Percentiles rank a stretch among this genome's conserved stretches.
Evolutionary conservation across 2,113 vertebrate species (phyloP).

Genomic region (Sturnira hondurensis): DNA sequence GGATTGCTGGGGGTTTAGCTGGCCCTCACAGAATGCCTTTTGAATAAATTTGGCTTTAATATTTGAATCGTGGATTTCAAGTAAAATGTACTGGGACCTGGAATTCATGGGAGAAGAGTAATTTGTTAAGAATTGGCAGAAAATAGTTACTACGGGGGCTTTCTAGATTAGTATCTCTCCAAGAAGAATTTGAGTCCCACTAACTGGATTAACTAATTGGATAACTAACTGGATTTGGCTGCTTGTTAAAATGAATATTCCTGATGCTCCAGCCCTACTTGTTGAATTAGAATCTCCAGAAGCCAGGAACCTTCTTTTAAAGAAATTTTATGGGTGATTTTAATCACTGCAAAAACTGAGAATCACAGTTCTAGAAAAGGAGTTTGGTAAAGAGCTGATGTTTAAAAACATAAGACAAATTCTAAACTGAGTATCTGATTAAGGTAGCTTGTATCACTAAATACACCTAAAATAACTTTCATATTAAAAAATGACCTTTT

Average conservation of each 20-base stretch:
- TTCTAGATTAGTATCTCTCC: neutral
- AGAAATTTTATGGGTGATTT: neutral
- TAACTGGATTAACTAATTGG: neutral
- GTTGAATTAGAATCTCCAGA: neutral
- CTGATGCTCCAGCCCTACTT: neutral
- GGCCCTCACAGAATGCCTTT: neutral
- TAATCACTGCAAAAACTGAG: neutral
- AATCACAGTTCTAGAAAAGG: constrained; percentile 25
- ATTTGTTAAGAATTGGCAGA: neutral
- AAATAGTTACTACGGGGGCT: neutral
- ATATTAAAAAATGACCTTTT: constrained; percentile 69
- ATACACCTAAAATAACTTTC: constrained; percentile 60
- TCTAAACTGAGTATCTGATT: constrained; percentile 71
- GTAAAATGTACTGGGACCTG: neutral
- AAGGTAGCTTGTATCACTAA: constrained; percentile 64
- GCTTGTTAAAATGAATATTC: neutral
- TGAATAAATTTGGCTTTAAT: neutral
- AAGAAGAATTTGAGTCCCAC: neutral
- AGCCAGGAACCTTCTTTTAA: constrained; percentile 1
- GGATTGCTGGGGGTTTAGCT: neutral
- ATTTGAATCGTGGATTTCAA: neutral
- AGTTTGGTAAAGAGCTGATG: constrained; percentile 65
- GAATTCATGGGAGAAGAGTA: constrained; percentile 51
- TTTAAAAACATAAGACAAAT: constrained; percentile 60
- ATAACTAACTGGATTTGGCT: neutral